Base-by-base conservation (phyloP, 2,113 vertebrate species). In the Sinocyclocheilus anshuiensis region DNA sequence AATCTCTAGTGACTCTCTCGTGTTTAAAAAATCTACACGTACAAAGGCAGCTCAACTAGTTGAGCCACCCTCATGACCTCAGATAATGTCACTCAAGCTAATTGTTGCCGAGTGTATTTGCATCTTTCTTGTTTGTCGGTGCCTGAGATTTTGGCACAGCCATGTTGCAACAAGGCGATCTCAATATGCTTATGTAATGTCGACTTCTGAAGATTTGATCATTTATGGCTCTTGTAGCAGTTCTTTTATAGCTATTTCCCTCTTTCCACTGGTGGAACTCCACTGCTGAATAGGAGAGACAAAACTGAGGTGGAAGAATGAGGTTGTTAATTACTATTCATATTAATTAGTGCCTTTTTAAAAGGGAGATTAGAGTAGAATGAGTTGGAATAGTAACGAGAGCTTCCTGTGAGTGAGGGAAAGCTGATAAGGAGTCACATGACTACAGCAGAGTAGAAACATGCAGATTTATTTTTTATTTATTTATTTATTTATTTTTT, bases 331-430 rank as follows among this genome's bases (percentile, higher is more conserved):
- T 87, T 84, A 88, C 77, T 53, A 75, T 67, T 83, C 45, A 42
- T 61, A 78, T 85, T 85, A 84, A 87, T 87, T 85, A 83, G 76
- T 53, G 61, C 26, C 36, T 45, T 84, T 84, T 85, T 90, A 81
- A 81, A 84, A 81, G 59, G 36, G 50, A 71, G 84, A 69, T 77
- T 12, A 78, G 53, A 76, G 76, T 71, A 33, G 69, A 87, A 85
- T 61, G 53, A 74, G 29, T 59, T 81, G 61, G 29, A 18, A 65
- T 33, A 59, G 26, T 75, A 65, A 77, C 4, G 24, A 45, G 81
- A 57, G 65, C 29, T 83, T 87, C 48, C 75, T 75, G 42, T 79
- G 57, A 36, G 0, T 61, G 74, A 81, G 80, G 84, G 61, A 88
- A 82, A 45, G 74, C 69, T 74, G 85, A 86, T 90, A 72, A 88